Evolutionary conservation across 2,888 invertebrate species (phyloP).

Genomic region (Elysia crispata): DNA sequence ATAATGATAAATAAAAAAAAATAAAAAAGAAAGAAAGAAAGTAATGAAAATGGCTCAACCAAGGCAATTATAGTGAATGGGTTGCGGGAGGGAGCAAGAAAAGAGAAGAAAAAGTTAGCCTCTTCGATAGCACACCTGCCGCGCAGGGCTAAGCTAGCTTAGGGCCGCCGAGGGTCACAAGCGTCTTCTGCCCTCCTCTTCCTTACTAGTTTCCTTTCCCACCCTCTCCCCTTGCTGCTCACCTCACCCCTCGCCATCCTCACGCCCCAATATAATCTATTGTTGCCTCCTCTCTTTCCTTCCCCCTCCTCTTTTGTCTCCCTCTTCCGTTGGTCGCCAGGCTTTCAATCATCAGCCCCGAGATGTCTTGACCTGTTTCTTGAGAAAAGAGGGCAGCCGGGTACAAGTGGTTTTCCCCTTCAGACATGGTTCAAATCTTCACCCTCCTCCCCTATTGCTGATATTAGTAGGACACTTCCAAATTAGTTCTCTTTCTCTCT

Average conservation of each 20-base stretch:
- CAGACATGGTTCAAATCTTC: too few relatives aligned
- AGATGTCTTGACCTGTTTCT: too few relatives aligned
- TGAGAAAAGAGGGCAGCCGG: neutral
- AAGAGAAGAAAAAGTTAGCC: neutral
- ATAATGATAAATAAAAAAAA: too few relatives aligned
- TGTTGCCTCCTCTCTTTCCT: neutral
- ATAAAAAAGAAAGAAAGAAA: too few relatives aligned
- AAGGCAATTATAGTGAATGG: neutral
- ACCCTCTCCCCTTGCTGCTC: neutral
- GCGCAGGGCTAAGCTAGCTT: conserved; percentile 2
- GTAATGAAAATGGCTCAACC: too few relatives aligned
- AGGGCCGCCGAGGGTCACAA: neutral
- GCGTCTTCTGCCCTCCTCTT: neutral
- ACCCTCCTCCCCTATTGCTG: too few relatives aligned
- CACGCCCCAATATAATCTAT: conserved; percentile 1
- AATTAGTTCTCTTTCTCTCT: too few relatives aligned
- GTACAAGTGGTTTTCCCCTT: too few relatives aligned
- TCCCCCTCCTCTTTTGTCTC: too few relatives aligned
- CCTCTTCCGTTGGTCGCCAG: too few relatives aligned
- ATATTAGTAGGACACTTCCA: too few relatives aligned
- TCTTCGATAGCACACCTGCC: neutral
- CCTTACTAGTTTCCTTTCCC: neutral
- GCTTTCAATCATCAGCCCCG: too few relatives aligned
- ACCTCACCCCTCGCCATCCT: neutral
- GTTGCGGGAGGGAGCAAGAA: neutral